phyloP scores from a whole-genome alignment of 2,888 invertebrate species.

The Vanessa cardui region DNA sequence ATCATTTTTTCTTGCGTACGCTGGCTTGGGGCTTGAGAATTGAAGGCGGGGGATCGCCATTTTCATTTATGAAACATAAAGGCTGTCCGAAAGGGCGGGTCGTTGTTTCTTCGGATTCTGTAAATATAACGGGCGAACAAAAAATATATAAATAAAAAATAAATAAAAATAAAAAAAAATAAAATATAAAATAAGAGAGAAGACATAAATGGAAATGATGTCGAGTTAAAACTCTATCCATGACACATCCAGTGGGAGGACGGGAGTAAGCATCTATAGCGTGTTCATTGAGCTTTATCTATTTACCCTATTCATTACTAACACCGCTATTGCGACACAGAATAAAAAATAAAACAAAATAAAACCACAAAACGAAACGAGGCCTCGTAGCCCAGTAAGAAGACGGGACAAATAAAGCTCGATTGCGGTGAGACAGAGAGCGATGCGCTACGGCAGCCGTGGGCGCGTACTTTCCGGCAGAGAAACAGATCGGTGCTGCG shows the following conservation, averaged over 20 bases:
- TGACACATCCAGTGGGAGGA: conserved; percentile 62
- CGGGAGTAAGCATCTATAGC: conserved; percentile 73
- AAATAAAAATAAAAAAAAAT: conserved; percentile 48
- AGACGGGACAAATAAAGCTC: conserved; percentile 78
- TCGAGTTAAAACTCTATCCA: conserved; percentile 44
- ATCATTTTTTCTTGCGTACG: conserved; percentile 80
- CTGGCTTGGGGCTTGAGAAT: conserved; percentile 79
- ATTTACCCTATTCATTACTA: conserved; percentile 73
- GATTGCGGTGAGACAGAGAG: conserved; percentile 73
- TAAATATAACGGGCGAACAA: conserved; percentile 69
- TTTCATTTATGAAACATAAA: conserved; percentile 85
- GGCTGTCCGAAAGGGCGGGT: conserved; percentile 91
- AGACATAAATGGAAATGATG: conserved; percentile 38
- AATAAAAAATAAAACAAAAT: conserved; percentile 61
- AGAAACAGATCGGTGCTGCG: conserved; percentile 92
- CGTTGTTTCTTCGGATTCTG: conserved; percentile 82
- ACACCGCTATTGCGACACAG: conserved; percentile 74
- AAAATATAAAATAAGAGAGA: conserved; percentile 46
- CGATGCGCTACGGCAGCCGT: conserved; percentile 72
- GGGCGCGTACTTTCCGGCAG: conserved; percentile 91
- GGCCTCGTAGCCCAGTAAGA: conserved; percentile 69
- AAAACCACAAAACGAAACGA: conserved; percentile 73
- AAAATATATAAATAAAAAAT: conserved; percentile 52
- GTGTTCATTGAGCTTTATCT: conserved; percentile 71
- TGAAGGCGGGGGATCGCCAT: conserved; percentile 79